Conservation (phyloP, 1,140 invertebrate genomes). For the Euura saliciscinereae region DNA sequence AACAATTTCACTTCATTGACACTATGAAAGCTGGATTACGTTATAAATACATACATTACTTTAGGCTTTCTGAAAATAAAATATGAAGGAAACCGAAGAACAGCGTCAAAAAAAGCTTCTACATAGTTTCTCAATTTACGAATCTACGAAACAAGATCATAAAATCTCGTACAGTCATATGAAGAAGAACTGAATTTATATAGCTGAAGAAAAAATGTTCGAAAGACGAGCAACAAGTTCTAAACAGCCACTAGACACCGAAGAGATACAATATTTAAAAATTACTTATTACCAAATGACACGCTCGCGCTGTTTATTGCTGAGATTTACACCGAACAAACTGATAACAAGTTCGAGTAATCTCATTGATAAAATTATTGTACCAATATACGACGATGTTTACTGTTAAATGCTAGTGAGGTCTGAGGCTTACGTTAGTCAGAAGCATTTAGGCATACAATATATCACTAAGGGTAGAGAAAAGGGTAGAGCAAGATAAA, state of each 20-base stretch:
- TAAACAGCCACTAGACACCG: too few relatives aligned
- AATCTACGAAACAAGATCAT: neutral
- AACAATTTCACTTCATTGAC: neutral
- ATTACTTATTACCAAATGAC: neutral
- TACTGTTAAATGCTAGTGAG: neutral
- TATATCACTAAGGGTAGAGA: too few relatives aligned
- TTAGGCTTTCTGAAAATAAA: too few relatives aligned
- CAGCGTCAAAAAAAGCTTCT: neutral
- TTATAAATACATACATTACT: neutral
- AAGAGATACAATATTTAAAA: conserved; percentile 4
- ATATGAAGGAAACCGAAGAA: too few relatives aligned
- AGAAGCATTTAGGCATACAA: too few relatives aligned
- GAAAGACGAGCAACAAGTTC: neutral
- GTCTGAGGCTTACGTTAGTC: too few relatives aligned
- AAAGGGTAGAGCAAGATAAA: too few relatives aligned
- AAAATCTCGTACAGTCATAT: neutral
- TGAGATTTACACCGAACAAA: conserved; percentile 1
- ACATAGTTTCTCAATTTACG: neutral
- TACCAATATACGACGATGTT: neutral
- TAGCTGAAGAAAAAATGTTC: neutral
- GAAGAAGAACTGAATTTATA: neutral
- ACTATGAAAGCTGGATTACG: neutral
- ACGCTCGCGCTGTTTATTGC: neutral
- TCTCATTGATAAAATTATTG: neutral
- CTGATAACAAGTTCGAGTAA: neutral